These are phyloP conservation scores for Scaptomyza caliginosa DNA, from an alignment of 2,888 invertebrate species.

Conservation along the genomic window DNA sequence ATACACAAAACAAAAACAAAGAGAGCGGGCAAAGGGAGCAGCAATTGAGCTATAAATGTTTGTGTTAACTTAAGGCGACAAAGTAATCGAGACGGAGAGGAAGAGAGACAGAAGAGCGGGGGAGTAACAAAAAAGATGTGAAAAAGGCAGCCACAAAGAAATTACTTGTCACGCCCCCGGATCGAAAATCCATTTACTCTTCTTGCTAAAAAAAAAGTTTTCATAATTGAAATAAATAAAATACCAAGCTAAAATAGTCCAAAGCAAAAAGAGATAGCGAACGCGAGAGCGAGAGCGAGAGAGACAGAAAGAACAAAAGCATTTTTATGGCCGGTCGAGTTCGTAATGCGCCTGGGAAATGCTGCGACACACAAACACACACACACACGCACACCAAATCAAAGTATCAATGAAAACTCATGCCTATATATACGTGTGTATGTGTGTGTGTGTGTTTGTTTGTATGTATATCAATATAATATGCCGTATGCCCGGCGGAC, in stretches of 20 bases:
- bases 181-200: constrained; percentile 30
- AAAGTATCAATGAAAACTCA: constrained; percentile 70
- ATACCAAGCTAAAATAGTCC: constrained; percentile 28
- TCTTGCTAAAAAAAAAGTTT: constrained; percentile 55
- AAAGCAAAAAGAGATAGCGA: constrained; percentile 1
- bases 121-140: constrained; percentile 1
- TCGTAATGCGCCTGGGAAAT: constrained; percentile 57
- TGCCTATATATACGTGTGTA: background rate
- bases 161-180: constrained; percentile 7
- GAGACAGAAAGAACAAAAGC: constrained; percentile 16
- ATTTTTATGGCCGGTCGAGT: constrained; percentile 32
- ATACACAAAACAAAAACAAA: constrained; percentile 35
- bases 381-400: constrained; percentile 32
- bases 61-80: constrained; percentile 64
- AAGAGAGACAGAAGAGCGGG: background rate
- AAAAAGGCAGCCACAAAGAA: constrained; percentile 18
- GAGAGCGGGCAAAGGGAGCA: constrained; percentile 17
- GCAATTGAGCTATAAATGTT: constrained; percentile 72
- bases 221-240: constrained; percentile 72
- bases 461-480: constrained; percentile 34
- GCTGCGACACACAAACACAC: constrained; percentile 9
- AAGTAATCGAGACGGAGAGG: constrained; percentile 24
- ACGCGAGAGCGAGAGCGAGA: too few species aligned
- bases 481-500: constrained; percentile 56
- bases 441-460: background rate